Percentiles rank a stretch among this genome's conserved stretches.
These are phyloP conservation scores for Helogale parvula DNA, from an alignment of 2,113 vertebrate species.

Conservation along the genomic window DNA sequence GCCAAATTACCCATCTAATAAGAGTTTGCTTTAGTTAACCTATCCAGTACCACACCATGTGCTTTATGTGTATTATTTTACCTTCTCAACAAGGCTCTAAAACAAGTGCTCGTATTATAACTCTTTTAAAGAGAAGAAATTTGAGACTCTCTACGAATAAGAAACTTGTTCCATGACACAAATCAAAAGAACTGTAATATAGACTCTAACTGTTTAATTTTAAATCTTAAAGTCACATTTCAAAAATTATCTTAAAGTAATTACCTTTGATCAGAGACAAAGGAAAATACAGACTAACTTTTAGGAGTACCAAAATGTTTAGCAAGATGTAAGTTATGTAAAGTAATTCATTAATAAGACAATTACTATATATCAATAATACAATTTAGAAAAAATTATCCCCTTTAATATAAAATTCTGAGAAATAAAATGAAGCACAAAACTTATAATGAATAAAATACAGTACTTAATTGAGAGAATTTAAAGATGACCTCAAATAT, in stretches of 20 bases:
- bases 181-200: background rate
- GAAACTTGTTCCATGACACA: background rate
- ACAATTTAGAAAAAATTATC: background rate
- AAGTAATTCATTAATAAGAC: background rate
- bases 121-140: background rate
- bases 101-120: background rate
- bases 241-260: background rate
- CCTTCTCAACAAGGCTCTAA: background rate
- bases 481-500: background rate
- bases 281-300: background rate
- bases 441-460: background rate
- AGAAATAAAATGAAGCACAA: background rate
- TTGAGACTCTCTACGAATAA: background rate
- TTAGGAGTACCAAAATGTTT: background rate
- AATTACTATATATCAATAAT: background rate
- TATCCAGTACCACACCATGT: background rate
- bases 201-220: background rate
- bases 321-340: background rate
- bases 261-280: background rate
- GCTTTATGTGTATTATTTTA: background rate
- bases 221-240: background rate
- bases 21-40: background rate
- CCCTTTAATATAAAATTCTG: background rate
- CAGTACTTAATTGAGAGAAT: background rate
- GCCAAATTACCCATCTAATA: background rate